Percentiles rank a stretch among this genome's conserved stretches.
These are phyloP conservation scores for Oedothorax gibbosus DNA, from an alignment of 1,140 invertebrate species.

Conservation along the genomic window DNA sequence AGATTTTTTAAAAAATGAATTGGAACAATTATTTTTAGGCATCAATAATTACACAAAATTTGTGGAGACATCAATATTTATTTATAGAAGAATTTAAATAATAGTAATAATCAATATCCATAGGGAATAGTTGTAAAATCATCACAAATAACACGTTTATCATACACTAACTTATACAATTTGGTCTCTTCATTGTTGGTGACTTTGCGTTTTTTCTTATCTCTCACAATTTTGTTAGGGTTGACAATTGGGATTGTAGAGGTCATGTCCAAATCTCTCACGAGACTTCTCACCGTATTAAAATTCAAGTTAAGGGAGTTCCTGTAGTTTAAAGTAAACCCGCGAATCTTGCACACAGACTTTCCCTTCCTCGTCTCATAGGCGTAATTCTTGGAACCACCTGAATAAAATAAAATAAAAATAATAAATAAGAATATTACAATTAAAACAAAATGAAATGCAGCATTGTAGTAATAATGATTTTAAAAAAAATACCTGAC, in stretches of 20 bases:
- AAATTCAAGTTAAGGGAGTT: slow-evolving; percentile 1
- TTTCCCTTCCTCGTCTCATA: slow-evolving; percentile 9
- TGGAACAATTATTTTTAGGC: no score
- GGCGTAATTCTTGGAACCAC: slow-evolving; percentile 18
- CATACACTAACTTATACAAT: slow-evolving; percentile 4
- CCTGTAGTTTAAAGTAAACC: slow-evolving; percentile 20
- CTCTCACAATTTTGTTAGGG: no score
- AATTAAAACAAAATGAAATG: no score
- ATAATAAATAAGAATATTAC: no score
- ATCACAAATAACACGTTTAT: slow-evolving; percentile 2
- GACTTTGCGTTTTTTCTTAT: neutral
- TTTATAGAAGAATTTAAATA: no score
- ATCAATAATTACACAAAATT: no score
- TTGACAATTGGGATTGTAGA: neutral
- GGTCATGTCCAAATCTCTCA: neutral
- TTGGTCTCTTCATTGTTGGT: slow-evolving; percentile 6
- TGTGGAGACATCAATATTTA: no score
- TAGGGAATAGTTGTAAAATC: slow-evolving; percentile 14
- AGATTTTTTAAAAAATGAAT: no score
- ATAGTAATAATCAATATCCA: no score
- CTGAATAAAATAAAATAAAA: slow-evolving; percentile 9
- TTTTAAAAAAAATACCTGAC: no score
- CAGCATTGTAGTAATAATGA: no score
- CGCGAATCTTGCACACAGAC: neutral
- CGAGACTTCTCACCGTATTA: neutral